Conservation (phyloP, 1,140 invertebrate species). For the Anadara kagoshimensis region DNA sequence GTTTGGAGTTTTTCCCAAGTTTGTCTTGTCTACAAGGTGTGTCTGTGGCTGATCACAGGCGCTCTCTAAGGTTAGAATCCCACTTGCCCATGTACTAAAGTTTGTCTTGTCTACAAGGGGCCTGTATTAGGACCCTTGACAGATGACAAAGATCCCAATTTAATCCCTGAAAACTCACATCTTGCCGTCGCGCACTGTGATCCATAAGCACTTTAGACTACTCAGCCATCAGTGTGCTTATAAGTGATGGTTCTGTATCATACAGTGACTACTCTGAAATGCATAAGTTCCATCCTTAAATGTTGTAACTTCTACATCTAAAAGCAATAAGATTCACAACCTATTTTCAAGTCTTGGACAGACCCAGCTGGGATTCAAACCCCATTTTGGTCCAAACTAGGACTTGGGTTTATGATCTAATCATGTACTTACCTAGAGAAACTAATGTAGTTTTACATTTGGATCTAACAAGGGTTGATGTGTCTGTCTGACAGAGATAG, state of each 20-base stretch:
- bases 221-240: no score
- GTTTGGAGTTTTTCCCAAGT: no score
- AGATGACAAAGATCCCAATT: no score
- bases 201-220: no score
- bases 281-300: background rate
- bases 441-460: constrained; percentile 68
- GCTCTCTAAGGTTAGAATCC: no score
- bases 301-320: background rate
- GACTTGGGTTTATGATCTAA: background rate
- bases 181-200: no score
- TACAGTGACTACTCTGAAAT: background rate
- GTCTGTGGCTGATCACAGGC: no score
- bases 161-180: no score
- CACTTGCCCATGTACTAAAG: no score
- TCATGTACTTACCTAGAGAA: constrained; percentile 62
- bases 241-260: background rate
- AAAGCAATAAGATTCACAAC: background rate
- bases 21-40: no score
- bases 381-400: background rate
- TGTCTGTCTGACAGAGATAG: constrained; percentile 70
- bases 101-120: no score
- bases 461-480: constrained; percentile 57
- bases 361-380: background rate
- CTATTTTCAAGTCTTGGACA: background rate
- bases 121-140: no score